Evolutionary conservation across 2,797 vertebrate genomes (phyloP).

Genomic region (Erpetoichthys calabaricus): DNA sequence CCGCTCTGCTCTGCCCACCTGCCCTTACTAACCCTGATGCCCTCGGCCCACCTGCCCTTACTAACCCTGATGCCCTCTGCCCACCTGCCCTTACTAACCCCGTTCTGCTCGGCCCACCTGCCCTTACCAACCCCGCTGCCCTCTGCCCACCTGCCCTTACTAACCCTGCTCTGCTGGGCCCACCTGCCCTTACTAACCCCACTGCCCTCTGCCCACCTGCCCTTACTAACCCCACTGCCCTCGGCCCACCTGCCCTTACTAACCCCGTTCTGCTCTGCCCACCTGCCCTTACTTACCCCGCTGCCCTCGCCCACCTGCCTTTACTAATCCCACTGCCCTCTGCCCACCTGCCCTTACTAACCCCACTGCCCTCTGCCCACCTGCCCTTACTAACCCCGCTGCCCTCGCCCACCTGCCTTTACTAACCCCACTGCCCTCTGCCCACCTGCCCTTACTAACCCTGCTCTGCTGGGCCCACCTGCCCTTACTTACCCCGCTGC

Average conservation of each 20-base stretch:
- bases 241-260: conserved; percentile 3
- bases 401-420: conserved; percentile 11
- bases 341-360: too few species aligned
- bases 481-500: conserved; percentile 7
- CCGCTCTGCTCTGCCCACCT: conserved; percentile 24
- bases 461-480: conserved; percentile 24
- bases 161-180: conserved; percentile 5
- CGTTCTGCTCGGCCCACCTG: conserved; percentile 17
- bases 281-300: conserved; percentile 11
- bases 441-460: conserved; percentile 14
- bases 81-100: conserved; percentile 23
- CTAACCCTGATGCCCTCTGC: conserved; percentile 3
- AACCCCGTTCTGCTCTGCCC: conserved; percentile 9
- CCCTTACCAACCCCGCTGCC: conserved; percentile 7
- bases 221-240: conserved; percentile 33
- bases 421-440: conserved; percentile 9
- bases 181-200: too few species aligned
- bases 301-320: too few species aligned
- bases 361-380: conserved; percentile 26
- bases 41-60: conserved; percentile 11
- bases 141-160: conserved; percentile 12
- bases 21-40: conserved; percentile 7
- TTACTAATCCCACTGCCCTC: too few species aligned
- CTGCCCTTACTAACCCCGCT: conserved; percentile 7
- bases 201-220: too few species aligned